Conservation (phyloP, 2,888 invertebrate genomes). For the Pheosia tremula region DNA sequence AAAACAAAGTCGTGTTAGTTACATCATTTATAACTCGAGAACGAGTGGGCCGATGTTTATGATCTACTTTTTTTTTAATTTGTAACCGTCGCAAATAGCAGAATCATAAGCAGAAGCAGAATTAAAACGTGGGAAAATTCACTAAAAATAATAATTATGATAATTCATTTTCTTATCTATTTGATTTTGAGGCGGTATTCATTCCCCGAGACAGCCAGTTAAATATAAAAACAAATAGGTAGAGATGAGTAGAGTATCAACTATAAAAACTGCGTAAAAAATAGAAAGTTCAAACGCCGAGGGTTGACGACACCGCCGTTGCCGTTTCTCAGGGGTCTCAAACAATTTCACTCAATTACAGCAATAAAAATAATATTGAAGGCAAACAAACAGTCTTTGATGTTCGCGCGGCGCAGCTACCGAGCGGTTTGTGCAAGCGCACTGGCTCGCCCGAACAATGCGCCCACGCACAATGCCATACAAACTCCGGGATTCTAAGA, state of each 20-base stretch:
- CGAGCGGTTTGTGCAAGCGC: conserved; percentile 80
- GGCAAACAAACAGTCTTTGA: conserved; percentile 75
- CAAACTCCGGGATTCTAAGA: conserved; percentile 62
- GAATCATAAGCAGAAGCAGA: too few species aligned
- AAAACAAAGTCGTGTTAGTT: too few species aligned
- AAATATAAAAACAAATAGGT: conserved; percentile 20
- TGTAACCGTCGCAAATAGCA: too few species aligned
- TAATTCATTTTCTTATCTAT: too few species aligned
- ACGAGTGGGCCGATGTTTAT: too few species aligned
- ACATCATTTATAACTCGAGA: too few species aligned
- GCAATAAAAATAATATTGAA: conserved; percentile 83
- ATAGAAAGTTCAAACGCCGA: conserved; percentile 62
- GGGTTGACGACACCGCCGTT: conserved; percentile 52
- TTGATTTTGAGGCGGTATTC: too few species aligned
- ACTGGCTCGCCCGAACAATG: conserved; percentile 60
- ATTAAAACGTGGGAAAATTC: too few species aligned
- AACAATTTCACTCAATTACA: conserved; percentile 71
- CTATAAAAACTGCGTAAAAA: conserved; percentile 48
- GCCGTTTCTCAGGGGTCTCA: conserved; percentile 46
- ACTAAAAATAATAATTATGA: too few species aligned
- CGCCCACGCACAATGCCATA: conserved; percentile 61
- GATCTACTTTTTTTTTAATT: too few species aligned
- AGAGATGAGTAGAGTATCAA: conserved; percentile 16
- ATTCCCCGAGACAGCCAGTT: neutral
- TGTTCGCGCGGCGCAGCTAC: conserved; percentile 68